These are phyloP conservation scores for Heterotis niloticus DNA, from an alignment of 2,113 vertebrate species.

Conservation along the genomic window DNA sequence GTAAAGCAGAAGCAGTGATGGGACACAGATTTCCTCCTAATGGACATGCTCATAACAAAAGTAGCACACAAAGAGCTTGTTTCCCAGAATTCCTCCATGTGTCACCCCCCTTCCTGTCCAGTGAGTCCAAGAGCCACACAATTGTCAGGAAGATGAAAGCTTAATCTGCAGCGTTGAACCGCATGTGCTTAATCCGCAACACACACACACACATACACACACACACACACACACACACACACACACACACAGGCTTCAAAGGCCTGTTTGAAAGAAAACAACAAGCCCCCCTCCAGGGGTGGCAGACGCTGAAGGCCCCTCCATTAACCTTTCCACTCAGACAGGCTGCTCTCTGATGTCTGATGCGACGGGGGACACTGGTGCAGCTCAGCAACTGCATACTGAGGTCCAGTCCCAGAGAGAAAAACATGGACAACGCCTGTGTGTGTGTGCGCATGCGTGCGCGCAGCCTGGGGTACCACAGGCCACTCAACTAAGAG, in stretches of 20 bases:
- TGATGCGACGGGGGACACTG: constrained; percentile 61
- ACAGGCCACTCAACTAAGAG: too few relatives aligned
- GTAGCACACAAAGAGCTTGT: too few relatives aligned
- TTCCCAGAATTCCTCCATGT: too few relatives aligned
- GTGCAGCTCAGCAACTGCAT: constrained; percentile 32
- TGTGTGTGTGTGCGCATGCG: too few relatives aligned
- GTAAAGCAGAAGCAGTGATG: not conserved
- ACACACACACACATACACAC: not conserved
- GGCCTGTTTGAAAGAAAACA: constrained; percentile 55
- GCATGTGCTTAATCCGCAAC: not conserved
- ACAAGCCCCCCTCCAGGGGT: constrained; percentile 34
- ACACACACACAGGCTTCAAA: constrained; percentile 52
- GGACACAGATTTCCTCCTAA: not conserved
- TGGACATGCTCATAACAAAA: too few relatives aligned
- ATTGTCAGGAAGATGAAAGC: not conserved
- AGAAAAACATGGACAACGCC: too few relatives aligned
- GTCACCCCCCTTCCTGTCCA: too few relatives aligned
- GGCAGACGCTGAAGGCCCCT: constrained; percentile 70
- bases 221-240: not conserved
- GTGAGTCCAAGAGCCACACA: not conserved
- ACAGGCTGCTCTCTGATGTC: constrained; percentile 66
- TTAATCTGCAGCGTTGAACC: not conserved
- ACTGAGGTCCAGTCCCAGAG: too few relatives aligned
- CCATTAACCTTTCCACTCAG: constrained; percentile 72
- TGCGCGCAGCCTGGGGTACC: too few relatives aligned